Evolutionary conservation across 2,113 vertebrate species (phyloP), one percentile per base, ranked within the genome.

Genomic region (Elephas maximus): DNA sequence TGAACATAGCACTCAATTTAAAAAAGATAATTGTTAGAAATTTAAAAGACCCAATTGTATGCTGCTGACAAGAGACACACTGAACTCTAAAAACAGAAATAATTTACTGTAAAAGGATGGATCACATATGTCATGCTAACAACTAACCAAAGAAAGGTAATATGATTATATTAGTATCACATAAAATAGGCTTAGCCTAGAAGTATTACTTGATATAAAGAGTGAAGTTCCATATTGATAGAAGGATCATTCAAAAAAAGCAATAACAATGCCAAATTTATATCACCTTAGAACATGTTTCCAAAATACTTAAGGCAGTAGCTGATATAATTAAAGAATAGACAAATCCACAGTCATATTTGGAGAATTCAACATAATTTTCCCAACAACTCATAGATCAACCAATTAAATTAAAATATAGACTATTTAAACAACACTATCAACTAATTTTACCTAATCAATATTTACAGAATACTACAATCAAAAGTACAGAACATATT

Each of bases 71-170:
- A 67, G 37, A 67, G n/a, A 82, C 23, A 93, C 24, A 76, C 12
- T 17, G 44, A 95, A 86, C 53, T 57, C 77, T 45, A n/a, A 88
- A 90, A 91, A 90, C 3, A 78, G 26, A 76, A 76, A 63, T 63
- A 83, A 80, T 67, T 67, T 77, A 51, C 4, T 88, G 37, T 87
- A 69, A 87, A 76, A 86, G 18, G 33, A 87, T 83, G 44, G 41
- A 45, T 76, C 33, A 95, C 69, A 73, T 63, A 45, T 45, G 18
- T 69, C 65, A 76, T 51, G 76, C 74, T 65, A 83, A 86, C 79
- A 92, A 67, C 20, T 95, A 83, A 87, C 18, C 87, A 81, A 95
- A 93, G 87, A 88, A 83, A 92, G 14, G 51, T 65, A 30, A 74
- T 48, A 33, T 76, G n/a, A 85, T 48, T 85, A 53, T 45, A 71